Evolutionary conservation across 2,113 vertebrate species (phyloP).

Genomic region (Upupa epops): DNA sequence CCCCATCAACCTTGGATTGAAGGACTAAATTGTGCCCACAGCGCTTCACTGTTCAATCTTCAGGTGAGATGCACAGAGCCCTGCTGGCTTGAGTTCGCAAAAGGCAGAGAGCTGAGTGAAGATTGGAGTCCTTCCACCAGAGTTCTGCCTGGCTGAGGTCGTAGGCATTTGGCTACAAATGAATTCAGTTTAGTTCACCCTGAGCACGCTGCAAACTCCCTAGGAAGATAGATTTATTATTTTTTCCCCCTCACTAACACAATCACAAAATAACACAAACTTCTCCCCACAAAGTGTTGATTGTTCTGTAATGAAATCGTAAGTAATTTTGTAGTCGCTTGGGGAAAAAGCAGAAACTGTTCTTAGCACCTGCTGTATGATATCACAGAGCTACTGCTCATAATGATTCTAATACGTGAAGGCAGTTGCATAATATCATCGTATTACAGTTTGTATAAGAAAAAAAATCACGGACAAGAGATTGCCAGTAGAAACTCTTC

Average conservation of each 20-base stretch:
- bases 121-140: background rate
- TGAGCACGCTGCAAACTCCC: constrained; percentile 13
- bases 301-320: constrained; percentile 66
- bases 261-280: constrained; percentile 55
- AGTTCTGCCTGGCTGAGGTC: background rate
- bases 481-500: constrained; percentile 36
- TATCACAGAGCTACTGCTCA: constrained; percentile 64
- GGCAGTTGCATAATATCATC: constrained; percentile 57
- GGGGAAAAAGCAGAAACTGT: constrained; percentile 61
- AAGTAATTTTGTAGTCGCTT: constrained; percentile 67
- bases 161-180: background rate
- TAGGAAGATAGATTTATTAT: background rate
- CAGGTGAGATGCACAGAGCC: background rate
- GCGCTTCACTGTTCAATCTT: background rate
- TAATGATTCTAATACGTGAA: constrained; percentile 48
- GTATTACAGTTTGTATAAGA: constrained; percentile 43
- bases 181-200: constrained; percentile 39
- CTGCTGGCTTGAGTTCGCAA: background rate
- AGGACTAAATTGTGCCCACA: background rate
- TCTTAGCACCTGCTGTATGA: constrained; percentile 71
- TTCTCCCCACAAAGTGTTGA: constrained; percentile 56
- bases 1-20: background rate
- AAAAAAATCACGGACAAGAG: constrained; percentile 27
- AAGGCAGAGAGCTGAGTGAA: background rate
- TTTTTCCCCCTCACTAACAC: background rate